Base-by-base conservation (phyloP, 2,797 vertebrate genomes). In the Chelonia mydas region DNA sequence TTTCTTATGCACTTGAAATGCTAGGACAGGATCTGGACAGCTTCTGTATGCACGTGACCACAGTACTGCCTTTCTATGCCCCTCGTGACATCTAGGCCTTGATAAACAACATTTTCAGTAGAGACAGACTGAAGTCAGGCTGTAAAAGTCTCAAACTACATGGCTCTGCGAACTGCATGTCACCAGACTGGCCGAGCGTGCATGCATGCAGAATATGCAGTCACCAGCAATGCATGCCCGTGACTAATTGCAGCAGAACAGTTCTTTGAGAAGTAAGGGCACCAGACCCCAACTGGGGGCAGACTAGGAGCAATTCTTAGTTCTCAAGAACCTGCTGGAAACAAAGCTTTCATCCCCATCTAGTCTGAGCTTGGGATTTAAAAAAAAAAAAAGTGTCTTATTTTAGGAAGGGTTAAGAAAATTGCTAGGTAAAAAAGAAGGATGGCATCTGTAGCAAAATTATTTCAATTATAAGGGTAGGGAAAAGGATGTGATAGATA, bases 311-410 rank as follows among this genome's bases (percentile, higher is more conserved):
- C 33, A 3, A 4, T 72, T 90, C 61, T 3, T 23, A 1, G 0
- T 78, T 91, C 50, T 90, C 68, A 76, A 96, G 94, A 97, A 95
- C n/a, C 89, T 94, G 74, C 90, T 93, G 96, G 95, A 97, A 96
- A 89, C 17, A 11, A 84, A 91, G 92, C 59, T 87, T 74, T 54
- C 83, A 23, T 92, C 93, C 91, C 89, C 89, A 94, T 95, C 83
- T 95, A 92, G 92, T 57, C 83, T 0, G 21, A 1, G 54, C 1
- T 10, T 3, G 1, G 86, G 57, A 83, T 33, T 0, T 0, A 1
- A 16, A 10, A 53, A 33, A 10, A 53, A 33, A 21, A 0, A 2
- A 0, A 1, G n/a, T 50, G n/a, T 50, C 87, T 65, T 4, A 0
- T 86, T 83, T 85, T 1, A 5, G 88, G 76, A 88, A 80, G 25